Percentiles rank a stretch among this genome's conserved stretches.
Conservation (phyloP, 2,797 vertebrate genomes). For the Arrhamphus sclerolepis region DNA sequence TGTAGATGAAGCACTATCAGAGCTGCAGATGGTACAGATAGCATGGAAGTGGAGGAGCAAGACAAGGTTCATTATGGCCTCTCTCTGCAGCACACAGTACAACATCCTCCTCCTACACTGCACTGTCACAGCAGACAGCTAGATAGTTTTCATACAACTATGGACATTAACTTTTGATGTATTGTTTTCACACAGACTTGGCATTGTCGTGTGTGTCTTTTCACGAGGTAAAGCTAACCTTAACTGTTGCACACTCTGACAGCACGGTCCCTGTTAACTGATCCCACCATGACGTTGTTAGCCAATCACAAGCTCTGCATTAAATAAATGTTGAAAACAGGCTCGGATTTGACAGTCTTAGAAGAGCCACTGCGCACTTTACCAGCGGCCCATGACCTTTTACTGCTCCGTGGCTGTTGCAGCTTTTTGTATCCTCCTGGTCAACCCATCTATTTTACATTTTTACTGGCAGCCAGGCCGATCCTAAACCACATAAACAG, state of each 20-base stretch:
- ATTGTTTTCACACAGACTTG: background rate
- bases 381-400: slow-evolving; percentile 47
- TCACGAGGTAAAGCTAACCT: background rate
- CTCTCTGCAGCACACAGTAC: slow-evolving; percentile 61
- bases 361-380: slow-evolving; percentile 23
- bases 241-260: slow-evolving; percentile 19
- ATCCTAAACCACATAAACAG: slow-evolving; percentile 55
- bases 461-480: slow-evolving; percentile 41
- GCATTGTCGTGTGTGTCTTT: background rate
- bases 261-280: slow-evolving; percentile 9
- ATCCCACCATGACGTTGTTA: slow-evolving; percentile 30
- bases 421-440: slow-evolving; percentile 44
- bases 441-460: slow-evolving; percentile 47
- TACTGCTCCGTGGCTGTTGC: slow-evolving; percentile 36
- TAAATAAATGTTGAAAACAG: slow-evolving; percentile 29
- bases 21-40: slow-evolving; percentile 67
- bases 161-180: background rate
- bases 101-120: slow-evolving; percentile 29
- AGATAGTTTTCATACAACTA: slow-evolving; percentile 10
- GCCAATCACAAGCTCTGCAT: slow-evolving; percentile 14
- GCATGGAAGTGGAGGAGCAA: slow-evolving; percentile 19
- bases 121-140: slow-evolving; percentile 1
- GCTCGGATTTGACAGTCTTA: slow-evolving; percentile 31
- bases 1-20: slow-evolving; percentile 49
- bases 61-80: slow-evolving; percentile 72